These are phyloP conservation scores for Otus sunia DNA, from an alignment of 2,113 vertebrate species.

Conservation along the genomic window DNA sequence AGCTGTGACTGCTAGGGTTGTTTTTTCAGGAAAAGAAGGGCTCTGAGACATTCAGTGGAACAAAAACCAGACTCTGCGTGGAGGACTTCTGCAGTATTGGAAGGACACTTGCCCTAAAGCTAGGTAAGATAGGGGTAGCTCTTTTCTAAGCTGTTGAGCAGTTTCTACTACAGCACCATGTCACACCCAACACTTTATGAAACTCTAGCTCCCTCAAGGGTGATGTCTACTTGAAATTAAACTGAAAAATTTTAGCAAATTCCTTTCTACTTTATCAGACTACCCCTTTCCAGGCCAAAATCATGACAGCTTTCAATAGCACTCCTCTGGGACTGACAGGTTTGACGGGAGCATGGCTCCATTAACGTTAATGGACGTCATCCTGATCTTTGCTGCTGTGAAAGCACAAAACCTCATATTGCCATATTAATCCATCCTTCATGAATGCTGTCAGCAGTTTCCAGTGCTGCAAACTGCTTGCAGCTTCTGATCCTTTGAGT, in stretches of 20 bases:
- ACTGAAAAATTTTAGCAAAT: background rate
- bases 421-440: background rate
- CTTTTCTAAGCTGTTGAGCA: background rate
- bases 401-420: background rate
- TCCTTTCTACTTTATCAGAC: background rate
- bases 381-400: background rate
- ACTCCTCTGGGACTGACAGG: accelerated
- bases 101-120: background rate
- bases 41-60: background rate
- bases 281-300: background rate
- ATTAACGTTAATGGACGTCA: background rate
- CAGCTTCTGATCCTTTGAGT: background rate
- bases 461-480: background rate
- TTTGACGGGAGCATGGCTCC: background rate
- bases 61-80: background rate
- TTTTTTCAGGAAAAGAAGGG: accelerated
- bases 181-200: background rate
- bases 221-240: background rate
- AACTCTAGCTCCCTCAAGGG: background rate
- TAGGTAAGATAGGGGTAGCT: background rate
- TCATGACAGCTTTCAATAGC: background rate
- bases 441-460: background rate
- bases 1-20: background rate
- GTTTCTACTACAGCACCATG: background rate
- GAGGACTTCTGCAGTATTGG: background rate